These are phyloP conservation scores for Anorthoa munda DNA, from an alignment of 2,888 invertebrate species.

Conservation along the genomic window DNA sequence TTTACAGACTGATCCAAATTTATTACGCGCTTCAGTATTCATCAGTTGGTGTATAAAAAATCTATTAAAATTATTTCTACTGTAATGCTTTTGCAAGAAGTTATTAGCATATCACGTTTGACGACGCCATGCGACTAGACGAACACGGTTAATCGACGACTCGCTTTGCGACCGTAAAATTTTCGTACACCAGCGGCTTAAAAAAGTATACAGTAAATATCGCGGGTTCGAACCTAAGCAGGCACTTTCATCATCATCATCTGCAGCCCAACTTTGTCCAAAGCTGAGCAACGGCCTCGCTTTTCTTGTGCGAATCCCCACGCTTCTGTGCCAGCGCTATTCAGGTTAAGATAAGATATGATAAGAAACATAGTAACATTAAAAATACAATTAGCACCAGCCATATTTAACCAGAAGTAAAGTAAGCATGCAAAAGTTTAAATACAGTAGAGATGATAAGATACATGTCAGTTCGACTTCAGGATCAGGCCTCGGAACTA, in stretches of 20 bases:
- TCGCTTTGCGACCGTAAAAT: conserved; percentile 63
- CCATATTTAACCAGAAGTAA: too few species aligned
- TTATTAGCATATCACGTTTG: conserved; percentile 57
- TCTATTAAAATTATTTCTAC: conserved; percentile 51
- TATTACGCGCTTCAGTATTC: conserved; percentile 52
- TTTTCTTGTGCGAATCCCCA: too few species aligned
- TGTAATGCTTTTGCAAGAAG: conserved; percentile 50
- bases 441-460: too few species aligned
- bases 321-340: too few species aligned
- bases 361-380: too few species aligned
- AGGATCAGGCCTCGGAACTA: too few species aligned
- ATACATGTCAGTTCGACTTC: too few species aligned
- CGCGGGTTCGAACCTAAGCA: neutral
- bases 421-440: too few species aligned
- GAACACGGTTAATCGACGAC: conserved; percentile 66
- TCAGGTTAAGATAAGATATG: too few species aligned
- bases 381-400: too few species aligned
- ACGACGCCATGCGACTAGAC: conserved; percentile 36
- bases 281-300: too few species aligned
- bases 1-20: conserved; percentile 46
- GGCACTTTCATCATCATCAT: neutral
- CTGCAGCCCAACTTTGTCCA: neutral
- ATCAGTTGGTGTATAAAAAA: conserved; percentile 41
- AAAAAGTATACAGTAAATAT: conserved; percentile 72
- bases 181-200: conserved; percentile 66